phyloP scores from a whole-genome alignment of 2,888 invertebrate species.

The Drosophila pullipes region DNA sequence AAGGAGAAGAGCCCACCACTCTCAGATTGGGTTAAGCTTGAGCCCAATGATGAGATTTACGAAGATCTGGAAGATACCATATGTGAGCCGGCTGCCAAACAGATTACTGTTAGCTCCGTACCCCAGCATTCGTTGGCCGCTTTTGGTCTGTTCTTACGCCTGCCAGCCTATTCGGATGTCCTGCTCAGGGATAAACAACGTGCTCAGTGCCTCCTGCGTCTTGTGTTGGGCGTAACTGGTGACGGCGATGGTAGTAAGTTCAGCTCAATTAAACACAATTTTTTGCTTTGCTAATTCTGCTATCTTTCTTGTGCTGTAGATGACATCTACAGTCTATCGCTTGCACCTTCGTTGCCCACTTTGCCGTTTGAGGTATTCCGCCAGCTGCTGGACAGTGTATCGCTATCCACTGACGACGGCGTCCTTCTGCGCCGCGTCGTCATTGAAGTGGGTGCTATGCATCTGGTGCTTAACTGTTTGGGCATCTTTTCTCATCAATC shows the following conservation, averaged over 20 bases:
- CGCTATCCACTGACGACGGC: constrained; percentile 91
- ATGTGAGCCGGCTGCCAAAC: constrained; percentile 86
- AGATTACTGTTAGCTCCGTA: constrained; percentile 88
- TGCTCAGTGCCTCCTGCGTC: constrained; percentile 93
- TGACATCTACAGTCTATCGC: constrained; percentile 90
- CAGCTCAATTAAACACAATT: background rate
- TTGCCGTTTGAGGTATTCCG: constrained; percentile 87
- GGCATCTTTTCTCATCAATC: constrained; percentile 95
- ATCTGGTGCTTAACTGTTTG: constrained; percentile 94
- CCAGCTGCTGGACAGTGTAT: constrained; percentile 91
- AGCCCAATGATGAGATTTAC: constrained; percentile 88
- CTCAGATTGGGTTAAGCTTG: constrained; percentile 86
- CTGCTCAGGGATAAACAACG: constrained; percentile 92
- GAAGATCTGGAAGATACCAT: constrained; percentile 88
- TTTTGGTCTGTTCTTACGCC: constrained; percentile 93
- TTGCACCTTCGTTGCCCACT: constrained; percentile 89
- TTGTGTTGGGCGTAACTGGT: constrained; percentile 95
- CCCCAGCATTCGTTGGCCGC: constrained; percentile 97
- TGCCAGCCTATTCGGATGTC: constrained; percentile 96
- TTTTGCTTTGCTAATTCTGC: background rate
- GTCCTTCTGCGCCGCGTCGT: constrained; percentile 91
- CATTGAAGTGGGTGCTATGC: constrained; percentile 93
- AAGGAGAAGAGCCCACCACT: constrained; percentile 85
- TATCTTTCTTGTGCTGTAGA: constrained; percentile 80
- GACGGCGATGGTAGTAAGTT: constrained; percentile 94